Evolutionary conservation across 2,888 invertebrate genomes (phyloP).

Genomic region (Hipparchia semele): DNA sequence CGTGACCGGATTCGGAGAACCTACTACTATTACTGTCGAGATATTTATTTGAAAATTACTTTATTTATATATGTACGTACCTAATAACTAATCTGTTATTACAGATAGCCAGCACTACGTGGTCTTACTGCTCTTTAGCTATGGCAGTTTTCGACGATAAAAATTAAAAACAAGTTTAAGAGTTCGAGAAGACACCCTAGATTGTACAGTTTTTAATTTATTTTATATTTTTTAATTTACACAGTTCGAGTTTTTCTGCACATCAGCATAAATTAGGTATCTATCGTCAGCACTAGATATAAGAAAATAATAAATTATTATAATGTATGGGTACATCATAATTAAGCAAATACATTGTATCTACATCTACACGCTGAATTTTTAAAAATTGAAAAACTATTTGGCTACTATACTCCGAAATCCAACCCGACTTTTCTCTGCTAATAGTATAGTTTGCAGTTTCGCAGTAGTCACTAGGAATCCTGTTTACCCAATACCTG

Average conservation of each 20-base stretch:
- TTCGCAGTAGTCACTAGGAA: not conserved
- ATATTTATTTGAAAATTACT: too few species aligned
- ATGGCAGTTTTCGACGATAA: conserved; percentile 30
- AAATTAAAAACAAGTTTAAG: not conserved
- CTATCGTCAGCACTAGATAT: too few species aligned
- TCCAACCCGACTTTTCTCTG: not conserved
- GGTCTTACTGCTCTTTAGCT: conserved; percentile 61
- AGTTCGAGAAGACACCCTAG: not conserved
- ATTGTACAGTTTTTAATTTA: not conserved
- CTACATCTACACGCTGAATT: too few species aligned
- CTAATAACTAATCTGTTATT: conserved; percentile 33
- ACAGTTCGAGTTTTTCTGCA: too few species aligned
- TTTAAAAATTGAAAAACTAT: not conserved
- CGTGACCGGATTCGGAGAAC: too few species aligned
- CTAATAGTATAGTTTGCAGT: not conserved
- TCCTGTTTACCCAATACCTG: not conserved
- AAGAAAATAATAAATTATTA: too few species aligned
- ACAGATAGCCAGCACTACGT: conserved; percentile 62
- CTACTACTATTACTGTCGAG: too few species aligned
- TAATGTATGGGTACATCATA: too few species aligned
- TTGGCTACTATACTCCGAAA: not conserved
- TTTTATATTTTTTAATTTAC: not conserved
- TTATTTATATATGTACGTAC: too few species aligned
- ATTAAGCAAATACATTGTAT: too few species aligned
- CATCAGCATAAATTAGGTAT: too few species aligned